Evolutionary conservation across 2,113 vertebrate species (phyloP).

Genomic region (Mungos mungo): DNA sequence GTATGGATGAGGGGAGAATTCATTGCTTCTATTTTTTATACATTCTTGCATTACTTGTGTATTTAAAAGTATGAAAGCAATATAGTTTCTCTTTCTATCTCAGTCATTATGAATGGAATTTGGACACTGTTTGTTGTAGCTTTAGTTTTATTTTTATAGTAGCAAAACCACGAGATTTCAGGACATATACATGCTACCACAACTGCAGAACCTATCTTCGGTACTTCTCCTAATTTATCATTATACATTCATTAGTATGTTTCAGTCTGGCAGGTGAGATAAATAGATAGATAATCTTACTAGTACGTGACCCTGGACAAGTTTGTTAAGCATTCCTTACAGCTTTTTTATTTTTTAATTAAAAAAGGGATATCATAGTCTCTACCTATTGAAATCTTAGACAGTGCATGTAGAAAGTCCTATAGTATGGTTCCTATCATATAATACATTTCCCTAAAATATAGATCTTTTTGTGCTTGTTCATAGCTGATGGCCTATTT

Average conservation of each 20-base stretch:
- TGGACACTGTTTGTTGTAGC: not conserved
- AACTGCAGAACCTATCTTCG: not conserved
- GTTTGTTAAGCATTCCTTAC: not conserved
- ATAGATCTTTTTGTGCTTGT: not conserved
- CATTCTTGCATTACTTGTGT: not conserved
- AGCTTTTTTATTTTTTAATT: not conserved
- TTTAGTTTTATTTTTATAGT: not conserved
- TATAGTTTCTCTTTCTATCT: not conserved
- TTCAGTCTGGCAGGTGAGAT: not conserved
- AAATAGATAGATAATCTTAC: not conserved
- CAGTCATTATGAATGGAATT: not conserved
- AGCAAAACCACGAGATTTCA: not conserved
- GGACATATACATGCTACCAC: not conserved
- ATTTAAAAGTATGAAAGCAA: not conserved
- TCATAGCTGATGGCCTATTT: not conserved
- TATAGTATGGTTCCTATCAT: not conserved
- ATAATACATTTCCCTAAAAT: not conserved
- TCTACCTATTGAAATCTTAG: not conserved
- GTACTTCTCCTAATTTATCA: not conserved
- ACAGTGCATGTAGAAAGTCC: not conserved
- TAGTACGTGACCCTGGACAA: not conserved
- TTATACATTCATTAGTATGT: not conserved
- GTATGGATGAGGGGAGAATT: rapidly evolving
- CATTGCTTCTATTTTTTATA: not conserved
- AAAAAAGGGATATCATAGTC: not conserved